Conservation (phyloP, 2,797 vertebrate genomes). For the Bufotes viridis region DNA sequence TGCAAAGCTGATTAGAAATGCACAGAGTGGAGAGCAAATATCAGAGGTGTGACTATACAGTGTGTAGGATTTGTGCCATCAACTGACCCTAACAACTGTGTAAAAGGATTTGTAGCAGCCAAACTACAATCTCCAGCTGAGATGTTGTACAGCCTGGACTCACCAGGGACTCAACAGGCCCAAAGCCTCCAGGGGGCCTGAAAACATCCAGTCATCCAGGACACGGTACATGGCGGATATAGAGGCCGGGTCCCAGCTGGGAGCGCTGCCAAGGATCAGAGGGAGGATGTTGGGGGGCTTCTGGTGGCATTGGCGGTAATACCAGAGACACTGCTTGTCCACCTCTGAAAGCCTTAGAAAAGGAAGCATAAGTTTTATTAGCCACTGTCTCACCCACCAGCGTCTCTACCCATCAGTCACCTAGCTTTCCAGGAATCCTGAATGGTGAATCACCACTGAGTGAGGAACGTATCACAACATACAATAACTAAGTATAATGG, state of each 20-base stretch:
- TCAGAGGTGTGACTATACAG: no score
- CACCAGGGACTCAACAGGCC: conserved; percentile 79
- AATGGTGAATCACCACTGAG: no score
- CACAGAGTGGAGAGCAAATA: background rate
- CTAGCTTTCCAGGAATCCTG: no score
- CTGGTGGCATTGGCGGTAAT: conserved; percentile 75
- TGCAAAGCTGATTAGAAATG: conserved; percentile 79
- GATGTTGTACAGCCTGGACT: background rate
- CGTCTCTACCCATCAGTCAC: no score
- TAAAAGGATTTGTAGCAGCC: background rate
- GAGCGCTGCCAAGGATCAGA: conserved; percentile 81
- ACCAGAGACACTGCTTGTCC: conserved; percentile 85
- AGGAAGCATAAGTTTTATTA: background rate
- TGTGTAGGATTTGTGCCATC: no score
- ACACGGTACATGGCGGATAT: conserved; percentile 79
- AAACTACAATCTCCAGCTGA: no score
- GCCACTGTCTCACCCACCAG: no score
- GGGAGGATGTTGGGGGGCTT: conserved; percentile 79
- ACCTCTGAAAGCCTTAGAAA: conserved; percentile 79
- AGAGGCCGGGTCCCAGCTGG: conserved; percentile 75
- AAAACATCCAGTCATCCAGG: conserved; percentile 78
- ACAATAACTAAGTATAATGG: no score
- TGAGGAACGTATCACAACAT: no score
- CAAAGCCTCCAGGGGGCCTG: conserved; percentile 78
- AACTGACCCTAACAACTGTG: no score